phyloP scores from a whole-genome alignment of 2,113 vertebrate genomes.

The Tor tambroides region DNA sequence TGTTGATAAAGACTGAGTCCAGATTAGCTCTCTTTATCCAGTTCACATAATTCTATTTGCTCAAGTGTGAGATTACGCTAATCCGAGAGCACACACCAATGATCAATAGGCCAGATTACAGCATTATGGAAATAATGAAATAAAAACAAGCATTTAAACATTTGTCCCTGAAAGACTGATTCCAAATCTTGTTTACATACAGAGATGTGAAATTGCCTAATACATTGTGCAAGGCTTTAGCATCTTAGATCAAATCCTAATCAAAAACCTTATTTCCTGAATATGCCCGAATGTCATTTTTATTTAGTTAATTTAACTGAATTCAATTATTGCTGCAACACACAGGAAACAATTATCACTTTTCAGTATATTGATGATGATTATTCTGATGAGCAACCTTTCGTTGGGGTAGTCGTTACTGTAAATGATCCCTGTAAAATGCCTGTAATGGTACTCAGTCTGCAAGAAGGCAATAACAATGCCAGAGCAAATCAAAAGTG shows the following conservation, averaged over 20 bases:
- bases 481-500: conserved; percentile 38
- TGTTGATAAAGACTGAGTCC: conserved; percentile 70
- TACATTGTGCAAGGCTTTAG: not conserved
- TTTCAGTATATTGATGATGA: conserved; percentile 13
- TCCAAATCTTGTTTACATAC: conserved; percentile 16
- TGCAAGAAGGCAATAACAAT: conserved; percentile 27
- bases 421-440: conserved; percentile 35
- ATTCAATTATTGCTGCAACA: conserved; percentile 1
- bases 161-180: not conserved
- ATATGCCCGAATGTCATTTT: not conserved
- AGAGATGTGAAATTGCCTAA: not conserved
- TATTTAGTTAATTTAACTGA: not conserved
- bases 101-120: conserved; percentile 22
- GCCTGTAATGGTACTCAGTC: conserved; percentile 1
- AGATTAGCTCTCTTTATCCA: conserved; percentile 72
- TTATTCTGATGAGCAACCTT: conserved; percentile 12
- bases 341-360: conserved; percentile 41
- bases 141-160: not conserved
- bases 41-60: conserved; percentile 73
- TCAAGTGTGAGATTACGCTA: conserved; percentile 67
- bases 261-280: not conserved
- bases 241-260: conserved; percentile 1
- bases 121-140: not conserved
- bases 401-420: conserved; percentile 12
- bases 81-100: conserved; percentile 32